These are phyloP conservation scores for Drosophila nebulosa DNA, from an alignment of 1,140 invertebrate species.

Conservation along the genomic window DNA sequence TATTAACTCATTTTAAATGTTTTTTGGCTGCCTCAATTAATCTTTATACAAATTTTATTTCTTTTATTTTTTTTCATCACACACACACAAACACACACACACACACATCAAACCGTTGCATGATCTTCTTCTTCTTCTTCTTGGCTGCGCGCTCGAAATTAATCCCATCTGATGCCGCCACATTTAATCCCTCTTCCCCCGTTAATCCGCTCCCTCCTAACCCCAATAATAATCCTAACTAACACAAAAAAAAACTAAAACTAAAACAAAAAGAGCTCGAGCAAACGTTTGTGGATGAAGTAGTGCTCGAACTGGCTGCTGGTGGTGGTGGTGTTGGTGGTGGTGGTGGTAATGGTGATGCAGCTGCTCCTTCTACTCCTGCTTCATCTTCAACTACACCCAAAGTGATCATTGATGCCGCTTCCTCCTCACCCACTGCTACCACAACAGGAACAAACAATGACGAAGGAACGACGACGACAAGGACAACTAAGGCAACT, in stretches of 20 bases:
- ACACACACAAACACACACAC: not conserved
- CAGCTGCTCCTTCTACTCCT: not conserved
- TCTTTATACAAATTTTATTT: conserved; percentile 7
- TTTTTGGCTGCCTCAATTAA: conserved; percentile 1
- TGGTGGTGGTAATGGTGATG: conserved; percentile 28
- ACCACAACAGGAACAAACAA: too few species aligned
- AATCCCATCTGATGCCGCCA: not conserved
- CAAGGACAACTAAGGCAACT: not conserved
- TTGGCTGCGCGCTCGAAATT: conserved; percentile 2
- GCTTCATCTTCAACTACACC: conserved; percentile 35
- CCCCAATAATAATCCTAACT: not conserved
- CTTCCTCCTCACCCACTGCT: conserved; percentile 36
- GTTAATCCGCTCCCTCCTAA: not conserved
- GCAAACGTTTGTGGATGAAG: conserved; percentile 57
- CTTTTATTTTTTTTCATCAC: conserved; percentile 16
- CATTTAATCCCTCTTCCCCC: conserved; percentile 11
- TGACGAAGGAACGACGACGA: conserved; percentile 23
- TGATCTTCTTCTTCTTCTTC: too few species aligned
- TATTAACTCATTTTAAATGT: not conserved
- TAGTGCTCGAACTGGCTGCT: conserved; percentile 54
- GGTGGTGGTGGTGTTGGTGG: conserved; percentile 34
- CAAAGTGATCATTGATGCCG: conserved; percentile 55
- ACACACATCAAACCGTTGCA: not conserved
- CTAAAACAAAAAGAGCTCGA: conserved; percentile 52
- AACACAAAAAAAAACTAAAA: conserved; percentile 2